phyloP scores from a whole-genome alignment of 2,888 invertebrate species.

The Synanthedon vespiformis region DNA sequence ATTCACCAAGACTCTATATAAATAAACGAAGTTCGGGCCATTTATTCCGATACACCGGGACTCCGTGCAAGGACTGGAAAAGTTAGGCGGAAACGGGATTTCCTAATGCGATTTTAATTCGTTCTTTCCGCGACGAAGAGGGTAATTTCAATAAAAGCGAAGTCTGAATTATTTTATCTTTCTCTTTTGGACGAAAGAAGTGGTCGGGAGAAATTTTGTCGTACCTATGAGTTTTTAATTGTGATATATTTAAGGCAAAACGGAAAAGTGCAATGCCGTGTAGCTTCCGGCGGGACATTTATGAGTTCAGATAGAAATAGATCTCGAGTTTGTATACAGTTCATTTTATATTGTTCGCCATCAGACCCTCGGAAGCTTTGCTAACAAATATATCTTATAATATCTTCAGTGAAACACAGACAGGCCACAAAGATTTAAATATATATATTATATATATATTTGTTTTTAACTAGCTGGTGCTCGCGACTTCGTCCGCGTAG shows the following conservation, averaged over 20 bases:
- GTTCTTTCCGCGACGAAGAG: slow-evolving; percentile 58
- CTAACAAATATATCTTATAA: too few species aligned
- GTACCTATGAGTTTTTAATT: slow-evolving; percentile 10
- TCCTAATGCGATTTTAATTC: slow-evolving; percentile 70
- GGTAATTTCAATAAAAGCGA: slow-evolving; percentile 62
- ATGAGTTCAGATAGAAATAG: not conserved
- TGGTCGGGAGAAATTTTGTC: slow-evolving; percentile 14
- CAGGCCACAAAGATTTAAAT: too few species aligned
- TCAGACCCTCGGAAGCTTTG: too few species aligned
- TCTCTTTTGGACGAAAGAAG: slow-evolving; percentile 18
- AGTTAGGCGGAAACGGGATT: slow-evolving; percentile 65
- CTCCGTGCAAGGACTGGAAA: slow-evolving; percentile 59
- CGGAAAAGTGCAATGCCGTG: slow-evolving; percentile 16
- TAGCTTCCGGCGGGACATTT: slow-evolving; percentile 4
- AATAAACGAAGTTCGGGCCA: slow-evolving; percentile 66
- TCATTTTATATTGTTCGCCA: too few species aligned
- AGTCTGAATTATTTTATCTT: slow-evolving; percentile 41
- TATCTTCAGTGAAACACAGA: too few species aligned
- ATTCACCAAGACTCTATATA: slow-evolving; percentile 61
- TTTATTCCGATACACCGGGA: slow-evolving; percentile 67
- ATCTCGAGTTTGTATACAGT: not conserved
- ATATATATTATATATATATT: too few species aligned
- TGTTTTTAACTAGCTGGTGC: too few species aligned
- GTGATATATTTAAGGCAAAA: slow-evolving; percentile 13
- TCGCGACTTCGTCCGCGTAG: too few species aligned